Evolutionary conservation across 1,140 invertebrate species (phyloP).

Genomic region (Belonocnema kinseyi): DNA sequence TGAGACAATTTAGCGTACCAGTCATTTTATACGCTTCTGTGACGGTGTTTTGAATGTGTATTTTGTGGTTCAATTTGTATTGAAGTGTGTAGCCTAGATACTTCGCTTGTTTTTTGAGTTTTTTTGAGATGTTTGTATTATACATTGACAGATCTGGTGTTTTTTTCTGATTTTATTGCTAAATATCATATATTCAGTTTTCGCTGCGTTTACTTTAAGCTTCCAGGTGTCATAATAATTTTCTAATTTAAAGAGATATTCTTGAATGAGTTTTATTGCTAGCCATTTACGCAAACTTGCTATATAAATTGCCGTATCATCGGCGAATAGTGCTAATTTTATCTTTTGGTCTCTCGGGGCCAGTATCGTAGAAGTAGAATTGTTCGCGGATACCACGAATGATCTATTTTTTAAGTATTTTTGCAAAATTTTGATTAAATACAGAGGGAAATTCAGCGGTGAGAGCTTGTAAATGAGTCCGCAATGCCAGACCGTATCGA

Average conservation of each 20-base stretch:
- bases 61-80: constrained; percentile 36
- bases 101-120: constrained; percentile 19
- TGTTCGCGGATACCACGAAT: too few relatives aligned
- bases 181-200: too few relatives aligned
- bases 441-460: too few relatives aligned
- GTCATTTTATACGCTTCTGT: constrained; percentile 32
- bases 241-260: constrained; percentile 33
- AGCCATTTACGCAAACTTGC: constrained; percentile 39
- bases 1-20: constrained; percentile 35
- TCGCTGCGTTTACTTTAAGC: constrained; percentile 40
- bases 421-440: too few relatives aligned
- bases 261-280: background rate
- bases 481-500: too few relatives aligned
- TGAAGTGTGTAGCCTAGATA: constrained; percentile 34
- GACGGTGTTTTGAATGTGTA: constrained; percentile 36
- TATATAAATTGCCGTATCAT: constrained; percentile 53
- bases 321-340: too few relatives aligned
- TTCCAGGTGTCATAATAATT: constrained; percentile 40
- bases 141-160: background rate
- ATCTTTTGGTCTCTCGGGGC: too few relatives aligned
- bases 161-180: constrained; percentile 7
- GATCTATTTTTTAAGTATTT: too few relatives aligned
- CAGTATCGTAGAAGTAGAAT: too few relatives aligned
- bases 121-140: background rate
- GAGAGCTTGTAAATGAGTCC: too few relatives aligned